phyloP scores from a whole-genome alignment of 30 jellyfish, hydroid and myxozoan species.

The Cassiopea xamachana region DNA sequence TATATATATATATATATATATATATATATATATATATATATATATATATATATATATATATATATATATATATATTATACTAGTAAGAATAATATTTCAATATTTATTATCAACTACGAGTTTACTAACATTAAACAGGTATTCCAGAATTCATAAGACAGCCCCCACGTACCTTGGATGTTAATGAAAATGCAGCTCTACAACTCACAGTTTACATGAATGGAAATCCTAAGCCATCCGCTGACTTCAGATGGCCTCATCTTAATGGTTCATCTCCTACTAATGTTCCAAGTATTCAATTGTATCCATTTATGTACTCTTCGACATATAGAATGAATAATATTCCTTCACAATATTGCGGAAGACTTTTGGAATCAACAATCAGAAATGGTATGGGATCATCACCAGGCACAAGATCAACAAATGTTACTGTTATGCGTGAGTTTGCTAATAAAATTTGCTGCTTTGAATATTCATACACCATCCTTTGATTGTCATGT shows the following conservation, averaged over 20 bases:
- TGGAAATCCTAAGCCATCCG: conserved; percentile 26
- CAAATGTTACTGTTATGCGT: conserved; percentile 23
- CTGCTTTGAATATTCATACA: no score
- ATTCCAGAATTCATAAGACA: not conserved
- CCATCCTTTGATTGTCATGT: no score
- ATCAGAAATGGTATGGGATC: not conserved
- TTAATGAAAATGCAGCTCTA: not conserved
- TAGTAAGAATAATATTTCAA: no score
- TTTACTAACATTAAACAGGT: no score
- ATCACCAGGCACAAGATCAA: not conserved
- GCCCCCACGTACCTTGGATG: not conserved
- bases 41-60: no score
- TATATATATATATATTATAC: no score
- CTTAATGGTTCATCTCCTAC: not conserved
- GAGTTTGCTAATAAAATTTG: not conserved
- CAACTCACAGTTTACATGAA: conserved; percentile 11
- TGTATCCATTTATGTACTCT: not conserved
- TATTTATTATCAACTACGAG: no score
- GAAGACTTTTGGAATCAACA: not conserved
- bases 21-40: no score
- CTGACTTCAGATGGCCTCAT: conserved; percentile 13
- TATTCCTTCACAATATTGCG: conserved; percentile 4
- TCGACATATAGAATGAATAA: not conserved
- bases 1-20: no score
- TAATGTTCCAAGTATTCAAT: not conserved